Evolutionary conservation across 1,140 invertebrate genomes (phyloP).

Genomic region (Drosophila kepulauana): DNA sequence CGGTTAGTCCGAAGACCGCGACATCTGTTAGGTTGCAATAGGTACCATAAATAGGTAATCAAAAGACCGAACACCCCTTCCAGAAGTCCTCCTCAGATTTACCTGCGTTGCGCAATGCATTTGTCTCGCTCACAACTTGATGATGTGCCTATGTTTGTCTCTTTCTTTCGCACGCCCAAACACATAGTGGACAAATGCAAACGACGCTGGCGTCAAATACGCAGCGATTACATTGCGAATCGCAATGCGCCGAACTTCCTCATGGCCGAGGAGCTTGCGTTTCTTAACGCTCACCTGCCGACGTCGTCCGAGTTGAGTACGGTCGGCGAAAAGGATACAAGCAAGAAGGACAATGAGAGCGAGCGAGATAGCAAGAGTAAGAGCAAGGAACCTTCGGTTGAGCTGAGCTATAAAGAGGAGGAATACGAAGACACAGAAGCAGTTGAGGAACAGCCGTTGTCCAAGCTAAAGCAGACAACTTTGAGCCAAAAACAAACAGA

Average conservation of each 20-base stretch:
- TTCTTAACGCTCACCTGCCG: slow-evolving; percentile 50
- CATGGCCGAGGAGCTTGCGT: slow-evolving; percentile 47
- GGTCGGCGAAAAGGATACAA: background rate
- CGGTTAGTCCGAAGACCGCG: slow-evolving; percentile 1
- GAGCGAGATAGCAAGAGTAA: slow-evolving; percentile 43
- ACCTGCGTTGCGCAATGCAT: background rate
- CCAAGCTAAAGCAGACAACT: slow-evolving; percentile 4
- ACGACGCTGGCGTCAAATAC: slow-evolving; percentile 64
- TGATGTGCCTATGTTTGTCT: slow-evolving; percentile 26
- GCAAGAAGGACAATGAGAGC: background rate
- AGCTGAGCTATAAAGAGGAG: slow-evolving; percentile 29
- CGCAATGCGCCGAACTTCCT: slow-evolving; percentile 31
- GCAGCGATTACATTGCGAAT: slow-evolving; percentile 48
- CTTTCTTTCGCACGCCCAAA: slow-evolving; percentile 16
- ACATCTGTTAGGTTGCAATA: slow-evolving; percentile 31
- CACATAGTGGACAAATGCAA: slow-evolving; percentile 64
- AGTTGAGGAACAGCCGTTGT: slow-evolving; percentile 30
- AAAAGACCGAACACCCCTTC: no score
- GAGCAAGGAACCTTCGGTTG: slow-evolving; percentile 12
- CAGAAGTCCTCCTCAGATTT: background rate
- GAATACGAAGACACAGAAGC: background rate
- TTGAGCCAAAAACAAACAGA: background rate
- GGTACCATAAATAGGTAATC: slow-evolving; percentile 4
- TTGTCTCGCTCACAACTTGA: background rate
- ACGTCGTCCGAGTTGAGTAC: background rate